Evolutionary conservation across 2,113 vertebrate genomes (phyloP).

Genomic region (Tricholaema leucomelas): DNA sequence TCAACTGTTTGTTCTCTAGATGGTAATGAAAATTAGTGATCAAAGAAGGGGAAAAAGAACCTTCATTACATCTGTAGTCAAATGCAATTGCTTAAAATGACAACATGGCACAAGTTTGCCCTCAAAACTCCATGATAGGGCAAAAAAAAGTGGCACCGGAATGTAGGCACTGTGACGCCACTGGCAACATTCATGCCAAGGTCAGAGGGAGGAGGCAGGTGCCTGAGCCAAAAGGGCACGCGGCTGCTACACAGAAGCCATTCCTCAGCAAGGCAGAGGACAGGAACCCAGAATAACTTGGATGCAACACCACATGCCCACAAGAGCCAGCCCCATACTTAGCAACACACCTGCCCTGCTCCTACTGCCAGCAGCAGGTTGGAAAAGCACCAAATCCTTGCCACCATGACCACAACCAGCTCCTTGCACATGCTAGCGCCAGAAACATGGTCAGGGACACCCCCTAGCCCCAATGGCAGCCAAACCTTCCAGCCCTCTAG

Average conservation of each 20-base stretch:
- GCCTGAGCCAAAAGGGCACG: not conserved
- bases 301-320: not conserved
- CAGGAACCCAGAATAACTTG: not conserved
- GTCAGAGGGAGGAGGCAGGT: not conserved
- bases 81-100: not conserved
- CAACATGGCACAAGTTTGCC: not conserved
- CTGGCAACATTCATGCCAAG: not conserved
- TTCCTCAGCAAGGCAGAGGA: constrained; percentile 19
- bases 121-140: not conserved
- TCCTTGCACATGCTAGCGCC: not conserved
- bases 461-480: not conserved
- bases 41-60: fast-evolving
- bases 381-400: constrained; percentile 20
- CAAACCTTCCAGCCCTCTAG: not conserved
- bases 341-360: constrained; percentile 51
- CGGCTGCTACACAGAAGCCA: not conserved
- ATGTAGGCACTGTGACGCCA: fast-evolving
- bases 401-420: not conserved
- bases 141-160: not conserved
- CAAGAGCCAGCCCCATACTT: constrained; percentile 12
- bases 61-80: not conserved
- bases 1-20: not conserved
- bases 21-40: not conserved
- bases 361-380: not conserved
- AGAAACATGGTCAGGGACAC: not conserved